Base-by-base conservation (phyloP, 2,888 invertebrate genomes). In the Lasioglossum vierecki region DNA sequence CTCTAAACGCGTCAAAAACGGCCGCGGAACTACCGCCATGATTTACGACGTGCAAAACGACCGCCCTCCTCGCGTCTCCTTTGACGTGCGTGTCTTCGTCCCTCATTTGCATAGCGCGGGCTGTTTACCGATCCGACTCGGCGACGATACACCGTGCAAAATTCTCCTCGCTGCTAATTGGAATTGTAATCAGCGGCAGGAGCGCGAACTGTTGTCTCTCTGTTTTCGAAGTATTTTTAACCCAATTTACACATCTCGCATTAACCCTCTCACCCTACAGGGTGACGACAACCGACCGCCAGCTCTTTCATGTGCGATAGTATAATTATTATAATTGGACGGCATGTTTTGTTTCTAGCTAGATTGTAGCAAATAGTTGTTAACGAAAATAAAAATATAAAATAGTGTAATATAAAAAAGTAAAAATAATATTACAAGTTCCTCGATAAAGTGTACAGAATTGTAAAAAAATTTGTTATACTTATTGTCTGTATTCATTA, bases 31-130 rank as follows among this genome's bases (percentile, higher is more conserved):
- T 76, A 80, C 78, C 70, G 46, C 70, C 71, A 83, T 90, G 90
- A 90, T 90, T 90, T 90, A 89, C 88, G 87, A 88, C 77, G 85
- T 79, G 85, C 82, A 73, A 89, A 85, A 87, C 82, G 82, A 74
- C 79, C 71, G 70, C 35, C 74, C 39, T 49, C 22, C 76, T 39
- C 68, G 49, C 78, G 66, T 68, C 76, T 60, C 57, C 35, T 63
- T 68, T 39, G 49, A 63, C 76, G 68, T 71, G 72, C 70, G 70
- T 78, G 78, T 71, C 84, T 84, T 76, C 72, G 74, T 6, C 72
- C 49, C 72, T 73, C 85, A 57, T 85, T 79, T 80, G 80, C 84
- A 84, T 84, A 8, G 63, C 30, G 30, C 30, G 66, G 71, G 53
- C 46, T 63, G 46, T n/a, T 49, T 70, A 72, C 49, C 78, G 78